Base-by-base conservation (phyloP, 2,888 invertebrate genomes). In the Trisateles emortualis region DNA sequence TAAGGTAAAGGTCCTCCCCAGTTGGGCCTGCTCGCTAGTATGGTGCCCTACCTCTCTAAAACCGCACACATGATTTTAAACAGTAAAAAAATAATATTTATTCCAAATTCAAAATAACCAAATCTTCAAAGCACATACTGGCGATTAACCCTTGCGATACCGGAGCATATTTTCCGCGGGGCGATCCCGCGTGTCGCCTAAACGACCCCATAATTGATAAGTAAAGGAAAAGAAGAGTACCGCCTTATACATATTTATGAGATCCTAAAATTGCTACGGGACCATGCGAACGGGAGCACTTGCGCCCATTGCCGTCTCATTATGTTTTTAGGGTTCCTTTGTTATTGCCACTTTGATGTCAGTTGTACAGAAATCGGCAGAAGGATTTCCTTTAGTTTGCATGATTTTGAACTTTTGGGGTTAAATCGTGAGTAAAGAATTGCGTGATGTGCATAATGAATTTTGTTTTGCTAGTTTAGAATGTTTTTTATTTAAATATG, bases 191-290 rank as follows among this genome's bases (percentile, higher is more conserved):
- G 81, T 83, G 88, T 87, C 86, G 83, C 78, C 84, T 87, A 89
- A 91, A 92, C 88, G 88, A 83, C 86, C 89, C 87, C 86, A 86
- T 93, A 93, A 93, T 93, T 93, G 93, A 90, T 92, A 93, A 93
- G 92, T 90, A 90, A 90, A 92, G 92, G 89, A 92, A 92, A 92
- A 92, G 90, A 92, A 91, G 87, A 87, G 78, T 74, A 81, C 87
- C 84, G 83, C 86, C 87, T 86, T 82, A 91, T 92, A 91, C 90
- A 92, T 92, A 92, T 92, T 90, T 92, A 92, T 92, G 91, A 92
- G 88, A 74, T 77, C 82, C 84, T 84, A 78, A 90, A 92, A 91
- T 90, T 92, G 89, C 82, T 90, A 85, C 87, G 87, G 90, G 86
- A 85, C 88, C 89, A 76, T 92, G 91, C 87, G 92, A 91, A 90